phyloP scores from a whole-genome alignment of 2,888 invertebrate species.

The Perithous albicinctus region DNA sequence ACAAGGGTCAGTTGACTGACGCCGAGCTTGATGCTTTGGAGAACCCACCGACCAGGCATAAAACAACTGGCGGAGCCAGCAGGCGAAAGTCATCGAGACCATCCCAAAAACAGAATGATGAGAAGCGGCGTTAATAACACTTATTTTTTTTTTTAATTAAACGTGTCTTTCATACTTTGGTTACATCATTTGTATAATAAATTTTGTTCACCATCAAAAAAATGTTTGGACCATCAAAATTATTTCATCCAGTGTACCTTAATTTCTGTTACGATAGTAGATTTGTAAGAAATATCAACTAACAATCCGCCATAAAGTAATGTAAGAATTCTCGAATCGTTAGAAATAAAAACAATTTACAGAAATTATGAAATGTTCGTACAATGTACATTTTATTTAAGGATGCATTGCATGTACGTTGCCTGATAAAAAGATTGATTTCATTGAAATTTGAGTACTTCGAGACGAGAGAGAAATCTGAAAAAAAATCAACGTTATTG shows the following conservation, averaged over 20 bases:
- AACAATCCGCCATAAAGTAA: neutral
- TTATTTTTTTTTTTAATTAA: slow-evolving; percentile 29
- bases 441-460: too few relatives aligned
- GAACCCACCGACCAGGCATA: slow-evolving; percentile 90
- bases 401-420: too few relatives aligned
- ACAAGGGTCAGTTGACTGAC: slow-evolving; percentile 93
- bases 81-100: slow-evolving; percentile 85
- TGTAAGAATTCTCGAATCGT: neutral
- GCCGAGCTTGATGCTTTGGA: slow-evolving; percentile 92
- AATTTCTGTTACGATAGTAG: neutral
- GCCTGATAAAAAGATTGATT: too few relatives aligned
- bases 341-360: neutral
- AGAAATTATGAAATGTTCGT: neutral
- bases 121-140: neutral
- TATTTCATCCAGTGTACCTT: neutral
- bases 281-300: neutral
- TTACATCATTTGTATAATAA: slow-evolving; percentile 71
- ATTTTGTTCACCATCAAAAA: slow-evolving; percentile 66
- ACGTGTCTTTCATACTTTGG: slow-evolving; percentile 55
- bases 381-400: neutral
- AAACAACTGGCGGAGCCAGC: slow-evolving; percentile 85
- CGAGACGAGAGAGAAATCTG: too few relatives aligned
- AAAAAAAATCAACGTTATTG: too few relatives aligned
- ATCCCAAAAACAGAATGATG: slow-evolving; percentile 73
- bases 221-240: neutral